Evolutionary conservation across 2,888 invertebrate species (phyloP).

Genomic region (Theodoxus fluviatilis): DNA sequence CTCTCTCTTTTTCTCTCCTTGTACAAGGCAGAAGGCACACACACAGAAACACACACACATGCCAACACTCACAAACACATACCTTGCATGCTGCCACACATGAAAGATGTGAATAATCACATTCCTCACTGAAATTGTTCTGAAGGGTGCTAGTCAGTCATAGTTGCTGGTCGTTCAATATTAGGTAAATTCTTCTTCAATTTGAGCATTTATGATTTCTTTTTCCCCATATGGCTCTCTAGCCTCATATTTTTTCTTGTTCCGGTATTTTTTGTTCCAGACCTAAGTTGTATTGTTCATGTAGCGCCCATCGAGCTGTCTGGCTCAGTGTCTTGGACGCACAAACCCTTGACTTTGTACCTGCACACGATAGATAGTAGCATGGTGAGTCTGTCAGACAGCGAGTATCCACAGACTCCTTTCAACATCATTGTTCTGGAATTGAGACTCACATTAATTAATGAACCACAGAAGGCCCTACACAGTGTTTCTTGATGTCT

Average conservation of each 20-base stretch:
- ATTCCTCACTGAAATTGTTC: no score
- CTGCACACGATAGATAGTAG: constrained; percentile 96
- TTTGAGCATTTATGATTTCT: background rate
- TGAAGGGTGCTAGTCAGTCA: background rate
- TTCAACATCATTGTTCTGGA: no score
- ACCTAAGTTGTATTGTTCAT: constrained; percentile 98
- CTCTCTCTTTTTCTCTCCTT: background rate
- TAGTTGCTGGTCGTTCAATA: background rate
- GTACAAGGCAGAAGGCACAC: background rate
- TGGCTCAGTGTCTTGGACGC: constrained; percentile 99
- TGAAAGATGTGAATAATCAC: background rate
- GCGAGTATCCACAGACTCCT: no score
- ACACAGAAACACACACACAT: background rate
- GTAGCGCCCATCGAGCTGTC: no score
- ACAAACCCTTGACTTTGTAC: constrained; percentile 97
- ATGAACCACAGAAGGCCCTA: no score
- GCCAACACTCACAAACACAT: background rate
- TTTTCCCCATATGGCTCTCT: background rate
- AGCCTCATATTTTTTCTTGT: background rate
- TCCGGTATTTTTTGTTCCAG: constrained; percentile 64
- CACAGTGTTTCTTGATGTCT: no score
- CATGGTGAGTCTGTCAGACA: constrained; percentile 55
- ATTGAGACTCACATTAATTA: no score
- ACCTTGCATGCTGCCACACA: background rate
- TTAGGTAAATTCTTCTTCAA: background rate